Conservation (phyloP, 2,797 vertebrate genomes). For the Coranthus polyacanthus region DNA sequence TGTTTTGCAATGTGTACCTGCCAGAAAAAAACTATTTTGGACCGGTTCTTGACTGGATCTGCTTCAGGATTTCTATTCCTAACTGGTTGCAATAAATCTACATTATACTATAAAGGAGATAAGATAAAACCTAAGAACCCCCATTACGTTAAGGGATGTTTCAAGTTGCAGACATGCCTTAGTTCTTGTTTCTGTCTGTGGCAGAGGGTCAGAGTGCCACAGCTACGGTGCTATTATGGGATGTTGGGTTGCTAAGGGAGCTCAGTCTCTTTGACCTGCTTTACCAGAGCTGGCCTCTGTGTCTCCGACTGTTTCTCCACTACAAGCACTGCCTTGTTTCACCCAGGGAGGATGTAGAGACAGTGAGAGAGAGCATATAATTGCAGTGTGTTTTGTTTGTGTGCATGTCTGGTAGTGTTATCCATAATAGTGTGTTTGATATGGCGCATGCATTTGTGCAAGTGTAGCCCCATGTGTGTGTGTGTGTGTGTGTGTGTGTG, state of each 20-base stretch:
- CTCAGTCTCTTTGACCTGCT: constrained; percentile 69
- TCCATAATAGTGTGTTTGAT: not conserved
- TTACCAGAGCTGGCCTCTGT: constrained; percentile 67
- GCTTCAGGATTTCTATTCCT: too few species aligned
- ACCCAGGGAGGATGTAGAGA: not conserved
- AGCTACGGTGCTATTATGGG: constrained; percentile 58
- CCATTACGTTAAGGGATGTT: not conserved
- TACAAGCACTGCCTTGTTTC: constrained; percentile 44
- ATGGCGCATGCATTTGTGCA: not conserved
- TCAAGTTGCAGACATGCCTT: constrained; percentile 2
- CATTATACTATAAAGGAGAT: too few species aligned
- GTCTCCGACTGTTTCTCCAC: constrained; percentile 35
- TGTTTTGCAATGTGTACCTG: too few species aligned
- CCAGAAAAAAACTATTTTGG: too few species aligned
- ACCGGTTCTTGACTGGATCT: too few species aligned
- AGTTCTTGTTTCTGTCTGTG: not conserved
- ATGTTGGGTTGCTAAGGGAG: constrained; percentile 54
- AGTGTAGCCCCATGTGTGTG: too few species aligned
- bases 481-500: not conserved
- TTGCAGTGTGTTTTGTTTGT: constrained; percentile 4
- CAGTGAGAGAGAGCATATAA: not conserved
- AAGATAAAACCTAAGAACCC: too few species aligned
- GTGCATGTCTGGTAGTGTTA: constrained; percentile 1
- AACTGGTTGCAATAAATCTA: too few species aligned
- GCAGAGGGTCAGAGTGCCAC: constrained; percentile 21